Base-by-base conservation (phyloP, 2,888 invertebrate genomes). In the Dynastes hyllus region DNA sequence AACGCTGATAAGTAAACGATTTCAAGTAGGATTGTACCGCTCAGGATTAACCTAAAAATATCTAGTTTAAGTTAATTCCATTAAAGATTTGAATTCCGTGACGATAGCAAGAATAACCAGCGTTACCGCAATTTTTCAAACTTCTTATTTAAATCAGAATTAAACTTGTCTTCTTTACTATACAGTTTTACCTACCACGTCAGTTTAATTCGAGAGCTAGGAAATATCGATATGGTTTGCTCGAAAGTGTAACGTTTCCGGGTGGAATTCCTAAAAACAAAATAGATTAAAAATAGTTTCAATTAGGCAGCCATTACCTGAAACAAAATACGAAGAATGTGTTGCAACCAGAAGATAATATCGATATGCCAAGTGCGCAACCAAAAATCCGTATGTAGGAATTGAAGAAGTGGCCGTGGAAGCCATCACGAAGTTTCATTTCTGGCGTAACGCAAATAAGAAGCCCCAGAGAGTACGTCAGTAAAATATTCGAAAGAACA, bases 291-390 rank as follows among this genome's bases (percentile, higher is more conserved):
- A 16, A 9, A 32, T 63, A 29, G 4, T 13, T 32, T 1, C 45
- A 45, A 45, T 8, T 45, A 11, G 8, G 45, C 45, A 11, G 45
- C 11, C 9, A 2, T 11, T 80, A 82, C 81, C 81, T 81, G n/a
- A 82, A 82, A 11, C 82, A 70, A 73, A 78, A 79, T 2, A 80
- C 66, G 27, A 82, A 77, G 9, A 67, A 6, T 9, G 80, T 40
- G 73, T 83, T 80, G 29, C 81, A 53, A 3, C 78, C 22, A 50
- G 79, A 82, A 1, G 82, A 82, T 6, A 81, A 51, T 2, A 83
- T 9, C 16, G 82, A 81, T 58, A 69, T 79, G 0, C 70, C 77
- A 1, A 81, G 11, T 0, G 80, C 69, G 11, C 69, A 58, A n/a
- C 32, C 51, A 3, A 79, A 50, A 29, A 63, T 50, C n/a, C 50